Conservation (phyloP, 2,113 vertebrate genomes). For the Orcinus orca region DNA sequence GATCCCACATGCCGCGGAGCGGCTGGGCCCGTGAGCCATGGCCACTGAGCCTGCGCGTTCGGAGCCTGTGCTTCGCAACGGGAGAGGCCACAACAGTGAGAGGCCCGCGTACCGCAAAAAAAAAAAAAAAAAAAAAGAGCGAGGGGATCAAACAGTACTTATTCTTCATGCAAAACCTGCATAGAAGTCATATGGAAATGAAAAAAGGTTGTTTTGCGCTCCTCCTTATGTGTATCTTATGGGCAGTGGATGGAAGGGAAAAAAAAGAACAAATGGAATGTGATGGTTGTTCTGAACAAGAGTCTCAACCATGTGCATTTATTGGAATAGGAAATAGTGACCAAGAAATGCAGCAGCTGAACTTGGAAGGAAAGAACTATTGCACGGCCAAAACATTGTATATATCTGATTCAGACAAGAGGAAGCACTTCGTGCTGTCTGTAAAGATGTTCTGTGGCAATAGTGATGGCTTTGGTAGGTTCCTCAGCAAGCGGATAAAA, state of each 20-base stretch:
- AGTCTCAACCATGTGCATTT: slow-evolving; percentile 98
- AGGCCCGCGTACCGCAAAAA: too few relatives aligned
- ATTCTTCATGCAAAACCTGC: slow-evolving; percentile 99
- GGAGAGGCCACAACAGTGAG: too few relatives aligned
- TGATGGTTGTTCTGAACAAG: slow-evolving; percentile 97
- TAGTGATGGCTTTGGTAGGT: slow-evolving; percentile 97
- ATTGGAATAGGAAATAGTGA: slow-evolving; percentile 99
- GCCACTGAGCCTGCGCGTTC: too few relatives aligned
- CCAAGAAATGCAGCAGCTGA: slow-evolving; percentile 99
- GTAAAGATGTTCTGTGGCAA: slow-evolving; percentile 99
- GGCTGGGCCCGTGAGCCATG: too few relatives aligned
- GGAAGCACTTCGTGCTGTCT: slow-evolving; percentile 99
- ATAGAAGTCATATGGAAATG: slow-evolving; percentile 99
- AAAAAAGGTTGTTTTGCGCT: slow-evolving; percentile 99
- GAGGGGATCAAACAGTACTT: slow-evolving; percentile 99
- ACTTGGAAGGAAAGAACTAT: slow-evolving; percentile 99
- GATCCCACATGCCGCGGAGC: too few relatives aligned
- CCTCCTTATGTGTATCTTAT: slow-evolving; percentile 99
- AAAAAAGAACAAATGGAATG: slow-evolving; percentile 99
- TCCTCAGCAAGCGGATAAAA: slow-evolving; percentile 99
- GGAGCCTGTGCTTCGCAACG: too few relatives aligned
- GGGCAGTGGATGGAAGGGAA: slow-evolving; percentile 99
- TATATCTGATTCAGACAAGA: slow-evolving; percentile 99
- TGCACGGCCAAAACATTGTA: slow-evolving; percentile 99
- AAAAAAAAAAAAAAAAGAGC: slow-evolving; percentile 85